A percentile compares a stretch with the other conserved stretches of the same genome.
Conservation (phyloP, 1,140 invertebrate genomes). For the Gryllus bimaculatus region DNA sequence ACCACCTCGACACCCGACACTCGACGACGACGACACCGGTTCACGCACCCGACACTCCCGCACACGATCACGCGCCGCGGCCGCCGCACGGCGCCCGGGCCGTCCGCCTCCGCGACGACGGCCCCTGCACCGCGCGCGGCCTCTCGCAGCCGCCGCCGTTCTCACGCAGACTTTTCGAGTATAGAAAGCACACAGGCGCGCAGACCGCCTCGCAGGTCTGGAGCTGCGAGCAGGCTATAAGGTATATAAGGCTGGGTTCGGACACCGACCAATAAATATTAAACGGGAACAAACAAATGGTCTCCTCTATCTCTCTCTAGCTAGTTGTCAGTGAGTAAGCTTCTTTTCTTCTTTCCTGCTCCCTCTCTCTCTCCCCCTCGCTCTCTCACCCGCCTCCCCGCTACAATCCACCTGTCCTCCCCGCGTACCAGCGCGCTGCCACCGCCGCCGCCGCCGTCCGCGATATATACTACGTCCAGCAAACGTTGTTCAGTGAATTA, state of each 20-base stretch:
- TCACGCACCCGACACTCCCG: background rate
- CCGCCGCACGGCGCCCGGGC: background rate
- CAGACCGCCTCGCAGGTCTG: background rate
- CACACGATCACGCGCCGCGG: background rate
- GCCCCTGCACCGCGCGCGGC: background rate
- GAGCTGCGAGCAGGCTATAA: background rate
- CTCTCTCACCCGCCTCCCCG: background rate
- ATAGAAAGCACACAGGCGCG: background rate
- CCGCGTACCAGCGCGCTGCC: conserved; percentile 6
- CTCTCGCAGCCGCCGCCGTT: background rate
- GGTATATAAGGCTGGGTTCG: conserved; percentile 11
- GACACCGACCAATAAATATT: conserved; percentile 22
- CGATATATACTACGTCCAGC: background rate
- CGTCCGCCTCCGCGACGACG: background rate
- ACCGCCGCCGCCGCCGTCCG: background rate
- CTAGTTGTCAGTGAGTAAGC: conserved; percentile 5
- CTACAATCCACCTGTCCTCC: conserved; percentile 12
- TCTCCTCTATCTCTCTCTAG: conserved; percentile 15
- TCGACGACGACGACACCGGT: background rate
- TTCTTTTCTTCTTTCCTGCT: conserved; percentile 11
- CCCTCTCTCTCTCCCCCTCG: conserved; percentile 6
- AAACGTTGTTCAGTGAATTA: background rate
- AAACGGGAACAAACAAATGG: conserved; percentile 23
- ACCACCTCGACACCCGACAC: background rate
- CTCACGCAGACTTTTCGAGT: background rate